phyloP scores from a whole-genome alignment of 2,888 invertebrate genomes.

The Drosophila rubida region DNA sequence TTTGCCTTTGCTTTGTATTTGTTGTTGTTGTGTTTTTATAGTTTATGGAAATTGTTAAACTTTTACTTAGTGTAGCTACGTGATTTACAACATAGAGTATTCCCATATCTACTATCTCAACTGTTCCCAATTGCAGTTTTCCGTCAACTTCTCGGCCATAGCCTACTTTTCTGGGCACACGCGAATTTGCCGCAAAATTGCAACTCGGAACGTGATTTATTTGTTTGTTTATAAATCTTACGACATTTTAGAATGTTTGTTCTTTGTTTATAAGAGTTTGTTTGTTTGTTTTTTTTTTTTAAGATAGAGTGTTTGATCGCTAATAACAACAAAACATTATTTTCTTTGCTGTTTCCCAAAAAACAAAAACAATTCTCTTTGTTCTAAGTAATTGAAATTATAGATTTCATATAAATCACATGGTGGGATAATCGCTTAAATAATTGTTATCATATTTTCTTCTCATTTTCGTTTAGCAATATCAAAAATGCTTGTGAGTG shows the following conservation, averaged over 20 bases:
- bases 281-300: neutral
- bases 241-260: slow-evolving; percentile 27
- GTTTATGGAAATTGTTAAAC: slow-evolving; percentile 67
- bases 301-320: slow-evolving; percentile 21
- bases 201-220: neutral
- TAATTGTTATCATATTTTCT: slow-evolving; percentile 25
- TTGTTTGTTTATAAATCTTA: neutral
- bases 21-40: slow-evolving; percentile 10
- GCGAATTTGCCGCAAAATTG: slow-evolving; percentile 9
- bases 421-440: slow-evolving; percentile 82
- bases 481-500: slow-evolving; percentile 20
- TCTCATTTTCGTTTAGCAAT: slow-evolving; percentile 27
- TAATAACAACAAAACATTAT: slow-evolving; percentile 12
- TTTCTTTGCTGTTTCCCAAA: slow-evolving; percentile 27
- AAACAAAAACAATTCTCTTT: slow-evolving; percentile 22
- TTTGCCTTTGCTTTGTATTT: slow-evolving; percentile 44
- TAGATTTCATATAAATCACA: slow-evolving; percentile 58
- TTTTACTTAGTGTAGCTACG: slow-evolving; percentile 56
- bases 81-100: slow-evolving; percentile 57
- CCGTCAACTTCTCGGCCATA: slow-evolving; percentile 11
- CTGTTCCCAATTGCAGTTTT: neutral
- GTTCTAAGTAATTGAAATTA: slow-evolving; percentile 40
- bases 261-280: slow-evolving; percentile 1
- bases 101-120: slow-evolving; percentile 22
- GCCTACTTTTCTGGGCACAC: slow-evolving; percentile 4